Base-by-base conservation (phyloP, 2,113 vertebrate genomes). In the Eulacestoma nigropectus region DNA sequence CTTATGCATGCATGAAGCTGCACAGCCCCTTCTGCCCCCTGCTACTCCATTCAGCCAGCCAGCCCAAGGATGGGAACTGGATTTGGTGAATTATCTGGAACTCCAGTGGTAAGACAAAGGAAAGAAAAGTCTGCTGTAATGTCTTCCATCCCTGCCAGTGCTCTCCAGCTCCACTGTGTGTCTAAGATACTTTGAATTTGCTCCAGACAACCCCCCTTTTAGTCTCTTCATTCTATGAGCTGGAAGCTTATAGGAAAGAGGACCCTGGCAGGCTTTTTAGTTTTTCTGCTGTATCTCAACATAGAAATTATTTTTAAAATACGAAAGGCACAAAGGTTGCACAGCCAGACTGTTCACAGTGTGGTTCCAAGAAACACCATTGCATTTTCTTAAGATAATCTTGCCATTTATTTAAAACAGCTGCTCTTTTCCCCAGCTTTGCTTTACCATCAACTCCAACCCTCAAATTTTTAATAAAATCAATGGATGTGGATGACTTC, bases 221-320 rank as follows among this genome's bases (percentile, higher is more conserved):
- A 94, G 94, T 95, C 72, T 93, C 52, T 73, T 64, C 27, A 3
- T 37, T 87, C 70, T 87, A 74, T 68, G 69, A 81, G 78, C 83
- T 78, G 68, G 41, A 76, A 84, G 73, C 80, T 88, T 72, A 32
- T 78, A 89, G 88, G 73, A 79, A 86, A 47, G 80, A 89, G 65
- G 46, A 57, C 13, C 15, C 57, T 96, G 93, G 88, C 90, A 94
- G 62, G 59, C 52, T 81, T 93, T 81, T 88, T 87, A 55, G 67
- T 69, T 80, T 93, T 81, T 90, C 76, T 95, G 76, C 85, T 90
- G 57, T 73, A 94, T 79, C 89, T 93, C 64, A 64, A 81, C 56
- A n/a, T 33, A 87, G 60, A 93, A 94, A 92, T 90, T 72, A 94
- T 87, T 94, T 96, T 92, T 95, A 81, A 96, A 95, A 91, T 78